Evolutionary conservation across 2,113 vertebrate species (phyloP), one percentile per base, ranked within the genome.

Genomic region (Meriones unguiculatus): DNA sequence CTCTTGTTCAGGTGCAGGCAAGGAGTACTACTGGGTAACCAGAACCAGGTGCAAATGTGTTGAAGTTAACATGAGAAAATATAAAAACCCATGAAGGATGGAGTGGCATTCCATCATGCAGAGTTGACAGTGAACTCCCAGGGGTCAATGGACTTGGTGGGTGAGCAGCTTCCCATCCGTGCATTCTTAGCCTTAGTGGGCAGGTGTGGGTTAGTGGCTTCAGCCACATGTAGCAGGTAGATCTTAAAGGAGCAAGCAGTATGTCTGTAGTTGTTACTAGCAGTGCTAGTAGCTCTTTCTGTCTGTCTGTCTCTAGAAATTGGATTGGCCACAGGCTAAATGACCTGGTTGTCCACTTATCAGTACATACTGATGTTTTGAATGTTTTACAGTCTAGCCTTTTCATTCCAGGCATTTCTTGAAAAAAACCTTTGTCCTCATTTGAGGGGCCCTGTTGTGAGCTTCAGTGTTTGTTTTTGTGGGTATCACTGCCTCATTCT

Each of bases 21-120:
- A 98, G 97, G 98, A 98, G 95, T 98, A 98, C 98, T 98, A 98
- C 98, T 98, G 98, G 98, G 98, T 98, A 98, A 98, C 98, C 98
- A 98, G 98, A 98, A 98, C 98, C 98, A 98, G 97, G 98, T 98
- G 97, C 77, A 96, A 98, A 97, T 91, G 98, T 98, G 76, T 98
- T 97, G 98, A 97, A 97, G 98, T 98, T 94, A 98, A 98, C 96
- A 88, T 97, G 98, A 97, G 97, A 98, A 92, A 91, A 97, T 95
- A 97, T 91, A 95, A 96, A 96, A 97, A 98, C 98, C 96, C 77
- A 98, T n/a, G 17, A 35, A 75, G 46, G 59, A 64, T 13, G 75
- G 85, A 96, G 97, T 94, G 98, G 97, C 92, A 97, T 96, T 97
- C 97, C 95, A 96, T 97, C 97, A 97, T 91, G 96, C 97, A 82